Percentiles rank a stretch among this genome's conserved stretches.
Conservation (phyloP, 2,888 invertebrate species). For the Drosophila anceps region DNA sequence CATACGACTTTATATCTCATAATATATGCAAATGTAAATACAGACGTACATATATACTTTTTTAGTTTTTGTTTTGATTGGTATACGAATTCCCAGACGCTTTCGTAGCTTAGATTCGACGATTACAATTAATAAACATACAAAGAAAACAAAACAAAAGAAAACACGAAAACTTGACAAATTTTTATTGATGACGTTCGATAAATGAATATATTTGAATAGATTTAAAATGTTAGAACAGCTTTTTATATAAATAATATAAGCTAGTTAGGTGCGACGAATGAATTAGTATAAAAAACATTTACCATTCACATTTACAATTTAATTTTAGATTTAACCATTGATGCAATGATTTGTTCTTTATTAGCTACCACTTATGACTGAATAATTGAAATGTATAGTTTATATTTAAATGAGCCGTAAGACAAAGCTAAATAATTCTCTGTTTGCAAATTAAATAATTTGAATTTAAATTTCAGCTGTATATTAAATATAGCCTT, state of each 20-base stretch:
- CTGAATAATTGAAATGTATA: neutral
- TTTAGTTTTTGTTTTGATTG: constrained; percentile 46
- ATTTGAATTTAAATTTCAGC: constrained; percentile 5
- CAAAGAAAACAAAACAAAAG: constrained; percentile 4
- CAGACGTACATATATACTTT: neutral
- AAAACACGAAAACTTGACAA: constrained; percentile 13
- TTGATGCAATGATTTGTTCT: neutral
- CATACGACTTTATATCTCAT: constrained; percentile 53
- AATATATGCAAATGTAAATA: constrained; percentile 18
- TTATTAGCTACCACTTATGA: neutral
- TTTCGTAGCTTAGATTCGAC: constrained; percentile 30
- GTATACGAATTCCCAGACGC: constrained; percentile 50
- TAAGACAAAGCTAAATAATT: neutral
- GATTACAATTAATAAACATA: constrained; percentile 14
- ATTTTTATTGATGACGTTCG: constrained; percentile 16
- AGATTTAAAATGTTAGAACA: constrained; percentile 9
- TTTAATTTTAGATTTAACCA: neutral
- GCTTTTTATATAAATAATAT: constrained; percentile 1
- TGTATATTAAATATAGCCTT: no score
- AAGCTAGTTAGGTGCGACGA: constrained; percentile 14
- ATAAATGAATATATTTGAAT: constrained; percentile 38
- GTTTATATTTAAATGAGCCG: neutral
- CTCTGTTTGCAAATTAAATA: neutral
- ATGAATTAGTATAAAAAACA: constrained; percentile 11
- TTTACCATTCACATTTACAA: constrained; percentile 8